Evolutionary conservation across 2,113 vertebrate species (phyloP).

Genomic region (Macheiramphus alcinus): DNA sequence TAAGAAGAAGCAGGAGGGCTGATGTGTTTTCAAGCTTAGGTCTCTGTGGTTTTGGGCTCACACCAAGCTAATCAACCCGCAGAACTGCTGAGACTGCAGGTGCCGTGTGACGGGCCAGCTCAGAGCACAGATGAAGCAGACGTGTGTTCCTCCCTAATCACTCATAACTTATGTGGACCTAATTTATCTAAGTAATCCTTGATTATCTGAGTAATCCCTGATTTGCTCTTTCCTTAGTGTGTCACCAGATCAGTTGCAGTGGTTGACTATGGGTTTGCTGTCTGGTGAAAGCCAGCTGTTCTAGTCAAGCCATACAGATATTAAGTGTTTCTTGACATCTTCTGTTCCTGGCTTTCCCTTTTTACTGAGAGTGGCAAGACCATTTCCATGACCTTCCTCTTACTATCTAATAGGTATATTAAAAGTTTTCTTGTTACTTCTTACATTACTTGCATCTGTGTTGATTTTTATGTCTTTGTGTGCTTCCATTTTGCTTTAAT

Average conservation of each 20-base stretch:
- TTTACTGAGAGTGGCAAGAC: not conserved
- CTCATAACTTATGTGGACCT: not conserved
- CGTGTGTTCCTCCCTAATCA: not conserved
- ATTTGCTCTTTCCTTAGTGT: not conserved
- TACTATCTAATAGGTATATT: not conserved
- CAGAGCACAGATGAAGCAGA: not conserved
- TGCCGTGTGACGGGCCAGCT: accelerated
- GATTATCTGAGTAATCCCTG: not conserved
- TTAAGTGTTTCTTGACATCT: not conserved
- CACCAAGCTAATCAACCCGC: not conserved
- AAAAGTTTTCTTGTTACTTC: not conserved
- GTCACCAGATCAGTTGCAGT: not conserved
- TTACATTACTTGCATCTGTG: not conserved
- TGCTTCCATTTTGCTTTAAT: not conserved
- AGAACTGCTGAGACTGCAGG: not conserved
- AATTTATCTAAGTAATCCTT: not conserved
- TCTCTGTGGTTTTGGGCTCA: not conserved
- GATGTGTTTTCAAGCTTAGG: not conserved
- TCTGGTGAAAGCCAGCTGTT: not conserved
- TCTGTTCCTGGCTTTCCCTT: not conserved
- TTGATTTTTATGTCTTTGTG: not conserved
- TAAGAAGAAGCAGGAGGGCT: not conserved
- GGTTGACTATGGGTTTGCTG: not conserved
- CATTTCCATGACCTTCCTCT: not conserved
- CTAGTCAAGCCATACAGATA: not conserved